Base-by-base conservation (phyloP, 2,797 vertebrate species). In the Lithobates sylvaticus region DNA sequence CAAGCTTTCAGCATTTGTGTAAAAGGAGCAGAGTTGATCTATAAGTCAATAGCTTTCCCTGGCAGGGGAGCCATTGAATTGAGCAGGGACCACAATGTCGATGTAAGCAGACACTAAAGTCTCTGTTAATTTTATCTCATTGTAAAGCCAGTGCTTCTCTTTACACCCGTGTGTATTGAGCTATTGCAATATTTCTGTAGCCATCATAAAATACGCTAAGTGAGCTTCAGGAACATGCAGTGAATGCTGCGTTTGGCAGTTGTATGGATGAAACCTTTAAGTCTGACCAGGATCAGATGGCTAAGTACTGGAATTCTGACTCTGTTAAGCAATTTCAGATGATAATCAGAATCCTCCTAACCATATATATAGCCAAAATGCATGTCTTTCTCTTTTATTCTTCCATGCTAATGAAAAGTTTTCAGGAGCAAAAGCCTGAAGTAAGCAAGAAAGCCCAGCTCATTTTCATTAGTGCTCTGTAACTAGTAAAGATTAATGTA, bases 401-500 rank as follows among this genome's bases (percentile, higher is more conserved):
- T 87, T 75, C 88, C 10, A 91, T 88, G 84, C 93, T 88, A 89
- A 50, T 65, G 73, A 88, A 89, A 93, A 91, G 89, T 90, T 83
- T 89, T 92, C 87, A 84, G 72, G 65, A 88, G 89, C 84, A 78
- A 90, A 90, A 89, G 89, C 89, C 87, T 91, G 89, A 89, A 34
- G 0, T 89, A 89, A 92, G 89, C 89, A 90, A 91, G 87, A 90
- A 85, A 81, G 58, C 81, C 89, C 84, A 84, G 54, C 91, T 94
- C 94, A 94, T 96, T 96, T 96, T 96, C 94, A 95, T 96, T 97
- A 96, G 92, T 93, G 91, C 89, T 74, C 92, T 92, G 93, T 95
- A 96, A 95, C 93, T 93, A 93, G 91, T 88, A 91, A 95, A 96
- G 96, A 97, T 96, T 96, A 96, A 96, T 96, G 95, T 93, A 92